These are phyloP conservation scores for Numenius arquata DNA, from an alignment of 2,113 vertebrate genomes.

Conservation along the genomic window DNA sequence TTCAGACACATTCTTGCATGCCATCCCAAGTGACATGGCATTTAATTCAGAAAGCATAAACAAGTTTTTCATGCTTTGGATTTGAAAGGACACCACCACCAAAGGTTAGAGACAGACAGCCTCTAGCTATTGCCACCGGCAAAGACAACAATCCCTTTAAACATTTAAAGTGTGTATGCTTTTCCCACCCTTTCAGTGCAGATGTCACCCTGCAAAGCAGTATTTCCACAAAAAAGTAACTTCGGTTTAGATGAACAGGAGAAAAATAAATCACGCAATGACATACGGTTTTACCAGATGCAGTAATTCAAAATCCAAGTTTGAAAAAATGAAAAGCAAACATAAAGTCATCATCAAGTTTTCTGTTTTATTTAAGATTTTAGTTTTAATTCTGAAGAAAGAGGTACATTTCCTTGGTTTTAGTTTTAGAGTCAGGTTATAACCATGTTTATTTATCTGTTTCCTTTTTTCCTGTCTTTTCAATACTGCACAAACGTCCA, in stretches of 20 bases:
- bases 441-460: constrained; percentile 85
- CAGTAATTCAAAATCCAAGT: neutral
- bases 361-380: constrained; percentile 99
- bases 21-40: neutral
- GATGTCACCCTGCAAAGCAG: neutral
- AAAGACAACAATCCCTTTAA: neutral
- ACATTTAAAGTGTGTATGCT: neutral
- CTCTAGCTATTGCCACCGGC: neutral
- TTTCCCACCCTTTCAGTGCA: neutral
- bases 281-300: neutral
- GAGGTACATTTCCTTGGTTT: constrained; percentile 92
- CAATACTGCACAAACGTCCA: constrained; percentile 92
- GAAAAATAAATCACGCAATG: neutral
- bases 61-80: neutral
- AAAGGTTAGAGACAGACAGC: neutral
- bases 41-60: neutral
- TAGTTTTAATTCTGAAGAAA: constrained; percentile 99
- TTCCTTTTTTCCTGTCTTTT: constrained; percentile 88
- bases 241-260: neutral
- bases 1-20: neutral
- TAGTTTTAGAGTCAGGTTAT: constrained; percentile 86
- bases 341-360: constrained; percentile 81
- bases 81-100: neutral
- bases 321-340: constrained; percentile 55
- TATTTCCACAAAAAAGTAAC: neutral